Evolutionary conservation across 2,888 invertebrate species (phyloP), one percentile per base, ranked within the genome.

Genomic region (Matsumyia berberina): DNA sequence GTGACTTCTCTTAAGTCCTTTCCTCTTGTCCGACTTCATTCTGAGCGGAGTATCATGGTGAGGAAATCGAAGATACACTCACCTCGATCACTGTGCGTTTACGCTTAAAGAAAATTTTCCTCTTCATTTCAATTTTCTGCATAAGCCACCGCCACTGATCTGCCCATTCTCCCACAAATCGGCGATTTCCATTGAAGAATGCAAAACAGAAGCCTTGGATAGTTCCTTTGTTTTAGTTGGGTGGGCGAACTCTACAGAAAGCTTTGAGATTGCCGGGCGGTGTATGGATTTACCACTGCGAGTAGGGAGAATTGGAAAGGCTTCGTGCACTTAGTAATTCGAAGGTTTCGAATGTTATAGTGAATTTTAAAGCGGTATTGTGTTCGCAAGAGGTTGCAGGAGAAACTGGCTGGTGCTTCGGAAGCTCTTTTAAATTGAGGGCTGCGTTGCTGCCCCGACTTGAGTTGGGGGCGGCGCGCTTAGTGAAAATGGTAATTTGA

Each of bases 401-500:
- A 33, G 55, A 19, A 49, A 42, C 42, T 39, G 42, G 9, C 39
- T 67, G 57, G 15, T 29, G 29, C 31, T n/a, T 42, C 51, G 51
- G 24, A 33, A 58, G 37, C 46, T 39, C 55, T 39, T 9, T 8
- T 11, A 24, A 8, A 58, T 51, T 31, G 49, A 44, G 5, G 29
- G 17, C 19, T 44, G 9, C 64, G 19, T 53, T 55, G 19, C 19
- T 2, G 24, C 19, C 39, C 66, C 31, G 39, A 53, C 49, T n/a
- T 33, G 5, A 51, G 39, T 31, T 58, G 19, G 29, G 15, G 12
- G 15, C 55, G 29, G 37, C 31, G 5, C n/a, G 33, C 17, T 44
- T 51, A 19, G 39, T n/a, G 49, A 60, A 67, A 69, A 67, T 58
- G 67, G 67, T 60, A 69, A 77, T 69, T 60, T 60, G 60, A 77